Evolutionary conservation across 1,140 invertebrate species (phyloP), one percentile per base, ranked within the genome.

Genomic region (Pseudoatta argentina): DNA sequence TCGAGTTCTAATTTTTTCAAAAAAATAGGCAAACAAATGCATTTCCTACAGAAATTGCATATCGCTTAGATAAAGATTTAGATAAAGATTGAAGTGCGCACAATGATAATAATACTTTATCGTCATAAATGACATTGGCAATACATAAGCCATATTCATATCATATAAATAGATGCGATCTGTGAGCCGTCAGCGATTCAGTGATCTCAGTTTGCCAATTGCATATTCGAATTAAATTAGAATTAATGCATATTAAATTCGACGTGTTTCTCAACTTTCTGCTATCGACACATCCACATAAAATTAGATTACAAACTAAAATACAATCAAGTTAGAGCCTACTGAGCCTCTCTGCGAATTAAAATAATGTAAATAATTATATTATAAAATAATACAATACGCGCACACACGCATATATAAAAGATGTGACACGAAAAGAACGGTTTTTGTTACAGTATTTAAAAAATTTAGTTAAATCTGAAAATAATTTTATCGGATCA

Each of bases 81-180:
- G 14, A 64, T 66, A 66, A 82, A 66, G 53, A 39, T n/a, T 44
- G 55, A 85, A 88, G 63, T 69, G 77, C 51, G 14, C 21, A 12
- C 6, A 10, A 83, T 1, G 39, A 73, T 27, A 75, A 87, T 73
- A 51, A 24, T 21, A n/a, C 0, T 39, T 14, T 53, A 53, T 63
- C 71, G 27, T 34, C 30, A 34, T 34, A 69, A 18, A 30, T 34
- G 24, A 18, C 7, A 76, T 55, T 16, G 4, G 2, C 14, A 8
- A 51, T 44, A 21, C 24, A 16, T 21, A 44, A 10, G 18, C 24
- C 1, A 51, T 51, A 51, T 51, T 14, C 48, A 55, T 3, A 27
- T 16, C 27, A 53, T 79, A 7, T 8, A 69, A 69, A 79, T 64
- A 44, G 34, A 63, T 67, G 24, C 30, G n/a, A 77, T 30, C 57